Evolutionary conservation across 2,797 vertebrate species (phyloP).

Genomic region (Pseudocheirus occidentalis): DNA sequence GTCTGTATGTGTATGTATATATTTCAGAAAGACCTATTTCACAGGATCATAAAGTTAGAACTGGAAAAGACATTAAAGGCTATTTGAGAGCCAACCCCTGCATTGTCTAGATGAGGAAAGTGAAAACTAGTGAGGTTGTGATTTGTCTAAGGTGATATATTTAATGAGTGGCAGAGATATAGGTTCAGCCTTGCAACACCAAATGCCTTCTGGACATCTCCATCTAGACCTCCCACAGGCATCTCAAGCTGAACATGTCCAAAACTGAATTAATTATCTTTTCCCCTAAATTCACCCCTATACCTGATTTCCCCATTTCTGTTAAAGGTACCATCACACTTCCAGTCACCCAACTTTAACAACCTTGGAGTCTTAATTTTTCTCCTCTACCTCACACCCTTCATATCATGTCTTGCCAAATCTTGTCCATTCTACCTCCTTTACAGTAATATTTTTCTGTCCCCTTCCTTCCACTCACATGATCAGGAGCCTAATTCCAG

Average conservation of each 20-base stretch:
- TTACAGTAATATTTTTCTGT: neutral
- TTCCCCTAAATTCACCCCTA: neutral
- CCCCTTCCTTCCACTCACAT: neutral
- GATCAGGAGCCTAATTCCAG: neutral
- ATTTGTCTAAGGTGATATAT: neutral
- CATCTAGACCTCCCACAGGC: neutral
- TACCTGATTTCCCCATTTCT: neutral
- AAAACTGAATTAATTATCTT: neutral
- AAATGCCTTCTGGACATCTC: neutral
- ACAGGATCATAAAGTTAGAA: neutral
- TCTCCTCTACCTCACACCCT: neutral
- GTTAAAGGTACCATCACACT: neutral
- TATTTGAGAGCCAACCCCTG: neutral
- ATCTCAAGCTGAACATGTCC: neutral
- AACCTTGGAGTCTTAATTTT: neutral
- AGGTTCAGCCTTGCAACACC: neutral
- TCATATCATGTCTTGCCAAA: neutral
- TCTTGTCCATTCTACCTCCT: neutral
- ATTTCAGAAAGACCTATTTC: neutral
- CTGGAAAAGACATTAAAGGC: neutral
- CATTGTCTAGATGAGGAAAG: neutral
- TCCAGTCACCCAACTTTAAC: neutral
- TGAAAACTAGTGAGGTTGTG: neutral
- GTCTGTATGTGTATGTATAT: neutral
- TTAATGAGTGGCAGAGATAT: neutral